Conservation (phyloP, 2,113 vertebrate species). For the Holacanthus passer region DNA sequence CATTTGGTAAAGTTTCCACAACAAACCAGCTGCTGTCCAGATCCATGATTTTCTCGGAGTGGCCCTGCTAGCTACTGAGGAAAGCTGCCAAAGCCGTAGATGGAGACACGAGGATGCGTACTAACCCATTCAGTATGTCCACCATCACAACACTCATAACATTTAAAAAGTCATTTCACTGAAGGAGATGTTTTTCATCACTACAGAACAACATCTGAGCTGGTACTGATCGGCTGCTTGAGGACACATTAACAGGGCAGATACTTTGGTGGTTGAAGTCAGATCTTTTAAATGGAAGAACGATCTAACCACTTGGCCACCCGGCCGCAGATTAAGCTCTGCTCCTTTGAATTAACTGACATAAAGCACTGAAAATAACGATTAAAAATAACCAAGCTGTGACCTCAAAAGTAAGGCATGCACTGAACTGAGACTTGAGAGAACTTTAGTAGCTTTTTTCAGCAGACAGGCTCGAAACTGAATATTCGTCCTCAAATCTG, state of each 20-base stretch:
- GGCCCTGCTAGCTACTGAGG: constrained; percentile 3
- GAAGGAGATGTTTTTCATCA: background rate
- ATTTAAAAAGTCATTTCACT: background rate
- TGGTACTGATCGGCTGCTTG: background rate
- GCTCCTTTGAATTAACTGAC: constrained; percentile 12
- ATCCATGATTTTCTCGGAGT: constrained; percentile 35
- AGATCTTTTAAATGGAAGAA: constrained; percentile 23
- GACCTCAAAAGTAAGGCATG: constrained; percentile 17
- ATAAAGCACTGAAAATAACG: constrained; percentile 18
- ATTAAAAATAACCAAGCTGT: constrained; percentile 29
- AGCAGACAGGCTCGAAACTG: background rate
- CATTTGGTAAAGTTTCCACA: constrained; percentile 33
- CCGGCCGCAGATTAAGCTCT: background rate
- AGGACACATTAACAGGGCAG: background rate
- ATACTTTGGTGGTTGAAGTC: background rate
- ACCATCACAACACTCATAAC: too few species aligned
- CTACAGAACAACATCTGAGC: background rate
- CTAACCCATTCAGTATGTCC: constrained; percentile 10
- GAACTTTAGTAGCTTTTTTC: background rate
- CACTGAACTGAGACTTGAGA: constrained; percentile 13
- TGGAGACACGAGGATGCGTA: constrained; percentile 16
- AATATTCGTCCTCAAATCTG: background rate
- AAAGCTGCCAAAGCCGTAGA: constrained; percentile 47
- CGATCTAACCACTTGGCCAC: background rate
- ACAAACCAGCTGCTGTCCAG: constrained; percentile 66